Evolutionary conservation across 2,888 invertebrate genomes (phyloP), one percentile per base, ranked within the genome.

Genomic region (Polyploca ridens): DNA sequence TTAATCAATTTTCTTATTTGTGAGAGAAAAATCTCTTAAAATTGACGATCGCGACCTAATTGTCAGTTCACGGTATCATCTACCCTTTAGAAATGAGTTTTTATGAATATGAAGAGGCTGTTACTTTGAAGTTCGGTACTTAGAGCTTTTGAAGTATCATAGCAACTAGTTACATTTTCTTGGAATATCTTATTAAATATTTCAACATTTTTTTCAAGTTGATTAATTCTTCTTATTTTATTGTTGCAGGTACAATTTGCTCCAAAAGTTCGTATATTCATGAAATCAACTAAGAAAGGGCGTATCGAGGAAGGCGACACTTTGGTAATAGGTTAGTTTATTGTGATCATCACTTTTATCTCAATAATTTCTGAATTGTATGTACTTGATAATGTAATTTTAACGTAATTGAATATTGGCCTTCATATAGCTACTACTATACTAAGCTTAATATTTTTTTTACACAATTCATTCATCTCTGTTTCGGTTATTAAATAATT

Each of bases 201-300:
- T 19, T 13, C 1, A 13, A 10, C 14, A 3, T 2, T 33, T 27
- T 58, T 5, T 58, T 5, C 7, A 33, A 58, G 58, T 38, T 4
- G 14, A 74, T 67, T 65, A 49, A 64, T 57, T 11, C 61, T 59
- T 63, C 46, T 7, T 46, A n/a, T 46, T 46, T n/a, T 10, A 69
- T 84, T 86, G 83, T 94, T 93, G 6, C 89, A 97, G 97, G 98
- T 99, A 62, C 98, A 98, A 91, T 99, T 97, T 83, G 98, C 98
- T 6, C 98, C 98, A 3, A 98, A 97, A 93, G 98, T 98, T 58
- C 95, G 96, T 0, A 96, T 98, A 62, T 96, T 86, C 14, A 76
- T 91, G 3, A 93, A 90, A 72, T 85, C 90, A 2, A 65, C 82
- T 0, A 67, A 76, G 10, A 88, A 83, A 64, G 84, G 85, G 49